Evolutionary conservation across 2,888 invertebrate genomes (phyloP).

Genomic region (Rhynchonema sp.): DNA sequence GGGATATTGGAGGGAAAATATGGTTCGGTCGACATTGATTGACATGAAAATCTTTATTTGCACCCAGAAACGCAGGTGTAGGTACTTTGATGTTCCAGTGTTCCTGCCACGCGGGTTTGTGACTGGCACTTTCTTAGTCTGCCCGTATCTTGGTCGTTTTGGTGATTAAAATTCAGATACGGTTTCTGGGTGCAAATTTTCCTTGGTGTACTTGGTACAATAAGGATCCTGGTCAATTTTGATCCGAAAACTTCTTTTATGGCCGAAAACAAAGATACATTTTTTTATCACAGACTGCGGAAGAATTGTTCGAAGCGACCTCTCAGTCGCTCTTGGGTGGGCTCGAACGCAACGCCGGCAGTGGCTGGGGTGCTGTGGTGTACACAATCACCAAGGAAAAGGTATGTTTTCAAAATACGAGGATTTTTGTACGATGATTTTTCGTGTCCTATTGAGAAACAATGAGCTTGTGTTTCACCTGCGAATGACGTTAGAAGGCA

Average conservation of each 20-base stretch:
- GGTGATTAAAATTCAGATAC: too few species aligned
- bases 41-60: neutral
- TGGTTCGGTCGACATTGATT: slow-evolving; percentile 29
- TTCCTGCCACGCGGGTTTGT: too few species aligned
- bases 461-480: too few species aligned
- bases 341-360: slow-evolving; percentile 84
- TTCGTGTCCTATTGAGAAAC: too few species aligned
- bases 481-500: too few species aligned
- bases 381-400: slow-evolving; percentile 35
- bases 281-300: slow-evolving; percentile 53
- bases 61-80: neutral
- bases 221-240: too few species aligned
- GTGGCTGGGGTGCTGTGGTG: slow-evolving; percentile 94
- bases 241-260: too few species aligned
- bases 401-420: neutral
- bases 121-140: too few species aligned
- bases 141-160: too few species aligned
- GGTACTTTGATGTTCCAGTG: neutral
- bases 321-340: slow-evolving; percentile 83
- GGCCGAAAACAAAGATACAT: too few species aligned
- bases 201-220: too few species aligned
- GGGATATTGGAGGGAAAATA: slow-evolving; percentile 71
- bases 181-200: too few species aligned
- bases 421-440: neutral
- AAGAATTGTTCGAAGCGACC: slow-evolving; percentile 85